Percentiles rank a stretch among this genome's conserved stretches.
phyloP scores from a whole-genome alignment of 2,113 vertebrate species.

The Morone chrysops region DNA sequence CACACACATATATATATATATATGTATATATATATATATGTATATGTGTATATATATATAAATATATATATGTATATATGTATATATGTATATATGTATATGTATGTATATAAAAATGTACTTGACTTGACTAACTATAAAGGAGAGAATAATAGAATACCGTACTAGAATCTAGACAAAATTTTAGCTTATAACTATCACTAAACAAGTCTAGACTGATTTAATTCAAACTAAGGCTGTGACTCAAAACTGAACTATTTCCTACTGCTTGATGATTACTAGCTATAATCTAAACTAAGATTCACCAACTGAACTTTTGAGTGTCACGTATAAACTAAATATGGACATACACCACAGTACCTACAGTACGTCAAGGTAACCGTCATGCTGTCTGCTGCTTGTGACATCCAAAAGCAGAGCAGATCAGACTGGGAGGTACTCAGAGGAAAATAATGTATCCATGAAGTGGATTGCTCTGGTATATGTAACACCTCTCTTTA shows the following conservation, averaged over 20 bases:
- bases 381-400: constrained; percentile 2
- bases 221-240: background rate
- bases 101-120: too few species aligned
- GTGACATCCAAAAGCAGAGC: constrained; percentile 23
- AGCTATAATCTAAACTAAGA: background rate
- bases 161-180: background rate
- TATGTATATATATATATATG: too few species aligned
- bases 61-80: background rate
- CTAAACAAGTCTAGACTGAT: background rate
- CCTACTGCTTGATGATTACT: constrained; percentile 4
- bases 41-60: too few species aligned
- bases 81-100: background rate
- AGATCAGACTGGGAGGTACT: constrained; percentile 1
- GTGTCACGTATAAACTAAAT: background rate
- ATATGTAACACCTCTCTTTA: constrained; percentile 54
- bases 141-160: background rate
- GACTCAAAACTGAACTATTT: constrained; percentile 1
- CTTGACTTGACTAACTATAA: background rate
- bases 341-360: background rate
- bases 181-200: background rate
- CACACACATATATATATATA: too few species aligned
- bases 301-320: background rate
- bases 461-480: constrained; percentile 56
- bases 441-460: constrained; percentile 27
- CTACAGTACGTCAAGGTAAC: background rate